Base-by-base conservation (phyloP, 2,888 invertebrate species). In the Himalopsyche tibetana region DNA sequence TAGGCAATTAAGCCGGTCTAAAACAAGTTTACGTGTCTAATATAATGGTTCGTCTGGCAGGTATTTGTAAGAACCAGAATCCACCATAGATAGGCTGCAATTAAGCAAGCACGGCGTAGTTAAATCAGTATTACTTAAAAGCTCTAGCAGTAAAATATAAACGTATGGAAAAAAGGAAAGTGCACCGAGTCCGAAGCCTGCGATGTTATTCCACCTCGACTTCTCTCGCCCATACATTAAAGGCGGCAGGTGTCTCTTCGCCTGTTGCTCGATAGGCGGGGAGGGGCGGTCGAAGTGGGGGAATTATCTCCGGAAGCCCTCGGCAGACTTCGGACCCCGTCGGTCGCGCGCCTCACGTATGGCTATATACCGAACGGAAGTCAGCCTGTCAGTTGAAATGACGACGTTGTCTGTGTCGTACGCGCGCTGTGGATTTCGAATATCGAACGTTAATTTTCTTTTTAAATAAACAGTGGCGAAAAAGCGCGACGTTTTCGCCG, bases 221-320 rank as follows among this genome's bases (percentile, higher is more conserved):
- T 28, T 74, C 19, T 28, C 36, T 74, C 74, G 19, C 74, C 63
- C 74, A 36, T 74, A 74, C 74, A 74, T 74, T 74, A 74, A 38
- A 74, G 74, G 74, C 74, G 74, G 74, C 74, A 74, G 74, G 74
- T 74, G 74, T 74, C 36, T 74, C 74, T 83, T 88, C 79, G 87
- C 74, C 74, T 74, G 74, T 74, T 74, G 74, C 74, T 74, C 36
- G 38, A 38, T 74, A 28, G 90, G 90, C 91, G 90, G 90, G 91
- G 89, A 89, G 89, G 90, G 91, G 90, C 91, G 90, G 87, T 89
- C 88, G 88, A 84, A 85, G 89, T 90, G 90, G 90, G 89, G 89
- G 85, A 91, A 91, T 92, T 92, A 92, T 90, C 91, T 92, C 91
- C 92, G 92, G 90, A 92, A 17, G 40, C 80, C 38, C n/a, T 86